Evolutionary conservation across 2,888 invertebrate genomes (phyloP).

Genomic region (Cephus pygmeus): DNA sequence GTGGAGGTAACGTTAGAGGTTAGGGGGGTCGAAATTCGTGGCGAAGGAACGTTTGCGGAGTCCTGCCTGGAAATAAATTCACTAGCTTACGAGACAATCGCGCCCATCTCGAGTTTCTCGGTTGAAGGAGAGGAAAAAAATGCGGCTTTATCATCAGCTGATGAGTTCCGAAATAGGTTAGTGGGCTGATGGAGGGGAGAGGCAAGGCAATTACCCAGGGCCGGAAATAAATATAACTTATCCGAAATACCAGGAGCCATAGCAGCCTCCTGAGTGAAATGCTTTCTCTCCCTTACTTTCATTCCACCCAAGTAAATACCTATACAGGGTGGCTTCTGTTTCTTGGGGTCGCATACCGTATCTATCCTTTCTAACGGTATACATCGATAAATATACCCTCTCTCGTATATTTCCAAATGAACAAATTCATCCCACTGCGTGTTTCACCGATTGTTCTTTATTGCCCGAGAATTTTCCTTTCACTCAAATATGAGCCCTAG

Average conservation of each 20-base stretch:
- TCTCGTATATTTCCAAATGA: too few relatives aligned
- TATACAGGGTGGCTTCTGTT: too few relatives aligned
- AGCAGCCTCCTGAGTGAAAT: conserved; percentile 15
- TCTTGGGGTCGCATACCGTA: too few relatives aligned
- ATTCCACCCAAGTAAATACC: too few relatives aligned
- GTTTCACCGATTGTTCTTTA: too few relatives aligned
- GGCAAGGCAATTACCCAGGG: background rate
- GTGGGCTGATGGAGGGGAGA: background rate
- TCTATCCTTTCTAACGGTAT: too few relatives aligned
- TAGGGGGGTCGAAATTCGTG: conserved; percentile 1
- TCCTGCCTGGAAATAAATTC: conserved; percentile 3
- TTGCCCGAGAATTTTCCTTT: too few relatives aligned
- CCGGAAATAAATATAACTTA: conserved; percentile 13
- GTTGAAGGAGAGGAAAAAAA: background rate
- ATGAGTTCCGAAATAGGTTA: conserved; percentile 13
- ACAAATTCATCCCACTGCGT: too few relatives aligned
- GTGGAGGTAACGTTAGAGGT: too few relatives aligned
- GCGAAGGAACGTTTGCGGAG: background rate
- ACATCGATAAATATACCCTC: too few relatives aligned
- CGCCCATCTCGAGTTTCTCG: conserved; percentile 2
- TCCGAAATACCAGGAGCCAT: conserved; percentile 11
- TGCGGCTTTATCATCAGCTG: conserved; percentile 15
- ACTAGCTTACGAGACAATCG: conserved; percentile 1
- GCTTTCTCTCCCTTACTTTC: background rate
- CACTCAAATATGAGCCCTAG: too few relatives aligned